phyloP scores from a whole-genome alignment of 2,888 invertebrate species.

The Autographa gamma region DNA sequence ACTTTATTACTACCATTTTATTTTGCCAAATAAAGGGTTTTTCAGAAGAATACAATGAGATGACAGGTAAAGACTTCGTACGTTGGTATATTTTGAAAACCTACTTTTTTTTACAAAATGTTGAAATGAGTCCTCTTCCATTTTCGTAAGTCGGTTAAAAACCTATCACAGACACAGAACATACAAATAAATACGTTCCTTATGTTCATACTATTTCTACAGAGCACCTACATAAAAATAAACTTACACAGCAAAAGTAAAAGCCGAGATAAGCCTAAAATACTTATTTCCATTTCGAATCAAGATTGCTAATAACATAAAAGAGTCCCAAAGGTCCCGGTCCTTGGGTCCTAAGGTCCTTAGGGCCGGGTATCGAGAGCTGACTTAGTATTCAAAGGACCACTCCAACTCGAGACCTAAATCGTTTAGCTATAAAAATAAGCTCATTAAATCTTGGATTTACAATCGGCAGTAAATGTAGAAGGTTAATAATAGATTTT shows the following conservation, averaged over 20 bases:
- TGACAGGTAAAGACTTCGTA: no score
- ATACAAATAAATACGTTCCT: no score
- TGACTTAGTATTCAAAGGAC: constrained; percentile 37
- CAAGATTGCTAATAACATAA: constrained; percentile 2
- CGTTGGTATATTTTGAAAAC: no score
- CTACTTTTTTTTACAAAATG: no score
- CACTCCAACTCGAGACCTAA: constrained; percentile 27
- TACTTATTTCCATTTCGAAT: constrained; percentile 2
- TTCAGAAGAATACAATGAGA: no score
- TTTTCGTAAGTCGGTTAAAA: no score
- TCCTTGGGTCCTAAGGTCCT: neutral
- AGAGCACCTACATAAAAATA: neutral
- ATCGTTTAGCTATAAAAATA: constrained; percentile 45
- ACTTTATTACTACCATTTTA: no score
- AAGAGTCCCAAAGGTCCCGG: neutral
- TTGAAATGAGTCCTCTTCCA: no score
- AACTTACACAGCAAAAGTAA: neutral
- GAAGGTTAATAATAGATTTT: neutral
- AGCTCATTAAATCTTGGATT: constrained; percentile 21
- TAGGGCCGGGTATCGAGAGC: neutral
- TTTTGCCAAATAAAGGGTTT: no score
- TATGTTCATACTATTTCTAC: neutral
- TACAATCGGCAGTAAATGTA: neutral
- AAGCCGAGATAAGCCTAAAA: neutral
- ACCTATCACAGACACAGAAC: no score